Conservation (phyloP, 2,113 vertebrate species). For the Callaeas wilsoni region DNA sequence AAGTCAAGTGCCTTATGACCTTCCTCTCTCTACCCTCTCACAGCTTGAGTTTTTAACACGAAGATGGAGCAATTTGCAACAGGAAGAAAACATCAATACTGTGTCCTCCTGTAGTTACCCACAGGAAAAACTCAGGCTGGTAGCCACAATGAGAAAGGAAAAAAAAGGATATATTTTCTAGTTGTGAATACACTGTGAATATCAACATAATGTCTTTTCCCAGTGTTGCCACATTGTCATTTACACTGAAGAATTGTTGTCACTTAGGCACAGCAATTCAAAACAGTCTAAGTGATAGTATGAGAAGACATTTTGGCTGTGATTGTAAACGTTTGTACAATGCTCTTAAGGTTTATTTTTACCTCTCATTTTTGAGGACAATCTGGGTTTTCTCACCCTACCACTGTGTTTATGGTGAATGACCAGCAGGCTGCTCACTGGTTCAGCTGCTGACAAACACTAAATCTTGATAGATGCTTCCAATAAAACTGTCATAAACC, state of each 20-base stretch:
- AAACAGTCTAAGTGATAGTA: neutral
- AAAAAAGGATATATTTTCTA: neutral
- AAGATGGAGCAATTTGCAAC: neutral
- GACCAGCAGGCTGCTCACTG: neutral
- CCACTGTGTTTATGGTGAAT: neutral
- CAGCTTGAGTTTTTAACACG: neutral
- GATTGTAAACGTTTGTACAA: neutral
- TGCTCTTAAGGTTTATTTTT: neutral
- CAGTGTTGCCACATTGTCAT: neutral
- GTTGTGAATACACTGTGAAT: neutral
- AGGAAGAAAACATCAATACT: neutral
- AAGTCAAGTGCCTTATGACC: neutral
- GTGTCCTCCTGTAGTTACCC: neutral
- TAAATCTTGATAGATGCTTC: constrained; percentile 27
- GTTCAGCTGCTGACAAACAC: neutral
- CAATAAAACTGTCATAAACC: constrained; percentile 10
- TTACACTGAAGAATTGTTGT: neutral
- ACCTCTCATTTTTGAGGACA: neutral
- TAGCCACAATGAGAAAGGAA: neutral
- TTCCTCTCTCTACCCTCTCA: too few relatives aligned
- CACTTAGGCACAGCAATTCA: neutral
- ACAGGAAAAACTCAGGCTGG: neutral
- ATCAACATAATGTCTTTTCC: neutral
- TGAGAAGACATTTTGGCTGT: neutral
- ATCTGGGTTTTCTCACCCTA: neutral